phyloP scores from a whole-genome alignment of 2,797 vertebrate genomes.

The Fratercula arctica region DNA sequence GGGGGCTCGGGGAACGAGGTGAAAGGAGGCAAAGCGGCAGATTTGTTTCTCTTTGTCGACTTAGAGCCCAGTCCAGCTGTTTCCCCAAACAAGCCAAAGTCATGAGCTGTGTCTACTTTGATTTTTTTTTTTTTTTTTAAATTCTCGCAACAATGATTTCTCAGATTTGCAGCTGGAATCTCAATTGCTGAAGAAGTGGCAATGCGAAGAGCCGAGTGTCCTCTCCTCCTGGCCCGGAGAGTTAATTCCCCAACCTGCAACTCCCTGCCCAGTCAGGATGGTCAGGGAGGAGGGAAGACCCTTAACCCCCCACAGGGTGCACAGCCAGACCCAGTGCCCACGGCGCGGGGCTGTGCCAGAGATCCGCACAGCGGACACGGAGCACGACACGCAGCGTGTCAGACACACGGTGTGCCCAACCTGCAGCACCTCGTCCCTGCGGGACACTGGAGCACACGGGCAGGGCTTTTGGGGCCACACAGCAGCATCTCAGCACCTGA shows the following conservation, averaged over 20 bases:
- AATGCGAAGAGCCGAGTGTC: accelerated
- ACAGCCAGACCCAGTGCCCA: accelerated
- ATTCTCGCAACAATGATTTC: background rate
- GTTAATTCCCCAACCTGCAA: background rate
- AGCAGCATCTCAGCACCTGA: background rate
- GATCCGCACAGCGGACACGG: accelerated
- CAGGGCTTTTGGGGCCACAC: background rate
- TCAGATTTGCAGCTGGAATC: background rate
- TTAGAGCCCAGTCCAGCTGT: background rate
- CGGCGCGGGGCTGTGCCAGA: accelerated
- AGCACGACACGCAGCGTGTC: accelerated
- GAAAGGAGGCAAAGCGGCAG: background rate
- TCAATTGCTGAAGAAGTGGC: background rate
- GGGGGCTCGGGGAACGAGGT: background rate
- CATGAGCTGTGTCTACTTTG: background rate
- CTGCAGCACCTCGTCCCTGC: accelerated
- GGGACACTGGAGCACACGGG: background rate
- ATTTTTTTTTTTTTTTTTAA: background rate
- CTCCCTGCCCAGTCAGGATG: background rate
- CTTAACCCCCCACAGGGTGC: accelerated
- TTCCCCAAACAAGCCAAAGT: background rate
- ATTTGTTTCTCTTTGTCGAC: background rate
- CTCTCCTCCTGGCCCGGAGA: background rate
- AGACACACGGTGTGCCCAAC: accelerated
- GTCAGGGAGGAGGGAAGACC: background rate